Conservation (phyloP, 2,888 invertebrate species). For the Papilio protenor region DNA sequence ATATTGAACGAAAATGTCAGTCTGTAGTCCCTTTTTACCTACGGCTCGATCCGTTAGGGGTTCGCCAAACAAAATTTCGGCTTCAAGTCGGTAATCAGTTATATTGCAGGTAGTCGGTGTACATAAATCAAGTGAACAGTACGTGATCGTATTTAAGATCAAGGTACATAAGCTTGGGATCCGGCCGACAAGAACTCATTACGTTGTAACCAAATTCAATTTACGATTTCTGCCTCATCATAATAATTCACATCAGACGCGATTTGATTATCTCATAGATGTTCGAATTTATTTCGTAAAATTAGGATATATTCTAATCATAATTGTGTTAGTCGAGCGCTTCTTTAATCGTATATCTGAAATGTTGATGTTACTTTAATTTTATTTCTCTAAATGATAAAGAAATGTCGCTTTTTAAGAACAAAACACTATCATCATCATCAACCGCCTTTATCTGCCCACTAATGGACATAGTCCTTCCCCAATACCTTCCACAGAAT, state of each 20-base stretch:
- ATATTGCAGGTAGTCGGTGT: conserved; percentile 75
- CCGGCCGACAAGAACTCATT: conserved; percentile 78
- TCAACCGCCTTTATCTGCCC: too few species aligned
- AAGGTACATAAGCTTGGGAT: conserved; percentile 66
- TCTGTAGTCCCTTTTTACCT: conserved; percentile 49
- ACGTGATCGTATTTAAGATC: conserved; percentile 82
- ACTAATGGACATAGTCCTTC: too few species aligned
- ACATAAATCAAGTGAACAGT: conserved; percentile 78
- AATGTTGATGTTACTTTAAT: not conserved
- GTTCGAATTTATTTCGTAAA: conserved; percentile 39
- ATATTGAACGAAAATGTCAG: conserved; percentile 29
- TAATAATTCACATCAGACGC: conserved; percentile 73
- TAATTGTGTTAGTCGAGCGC: conserved; percentile 24
- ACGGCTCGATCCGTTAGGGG: conserved; percentile 62
- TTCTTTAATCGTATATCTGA: not conserved
- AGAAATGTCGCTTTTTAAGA: not conserved
- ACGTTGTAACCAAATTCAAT: conserved; percentile 81
- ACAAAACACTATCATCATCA: not conserved
- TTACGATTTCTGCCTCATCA: conserved; percentile 73
- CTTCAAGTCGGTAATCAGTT: conserved; percentile 70
- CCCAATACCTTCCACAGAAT: too few species aligned
- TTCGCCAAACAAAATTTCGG: conserved; percentile 62
- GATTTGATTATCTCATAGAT: conserved; percentile 54
- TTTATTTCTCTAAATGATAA: not conserved
- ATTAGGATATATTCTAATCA: conserved; percentile 31